These are phyloP conservation scores for Oophaga sylvatica DNA, from an alignment of 2,797 vertebrate genomes.

Conservation along the genomic window DNA sequence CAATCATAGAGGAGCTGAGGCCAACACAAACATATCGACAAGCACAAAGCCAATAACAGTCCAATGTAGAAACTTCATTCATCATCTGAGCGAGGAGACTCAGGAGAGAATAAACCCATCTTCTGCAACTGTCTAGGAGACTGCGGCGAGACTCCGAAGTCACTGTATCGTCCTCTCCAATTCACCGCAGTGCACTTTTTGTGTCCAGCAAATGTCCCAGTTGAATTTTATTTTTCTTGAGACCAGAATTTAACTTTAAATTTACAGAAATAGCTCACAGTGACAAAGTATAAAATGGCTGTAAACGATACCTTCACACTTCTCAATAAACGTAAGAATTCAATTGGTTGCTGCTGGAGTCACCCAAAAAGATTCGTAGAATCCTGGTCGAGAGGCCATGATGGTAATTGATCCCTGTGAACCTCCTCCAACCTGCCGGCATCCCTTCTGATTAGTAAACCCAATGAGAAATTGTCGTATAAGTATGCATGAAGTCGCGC, in stretches of 20 bases:
- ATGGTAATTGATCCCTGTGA: no score
- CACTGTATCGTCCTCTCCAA: not conserved
- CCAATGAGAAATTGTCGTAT: no score
- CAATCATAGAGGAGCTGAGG: conserved; percentile 80
- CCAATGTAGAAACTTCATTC: conserved; percentile 75
- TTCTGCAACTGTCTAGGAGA: conserved; percentile 7
- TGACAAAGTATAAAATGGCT: not conserved
- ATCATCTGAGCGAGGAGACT: conserved; percentile 72
- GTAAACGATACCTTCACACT: not conserved
- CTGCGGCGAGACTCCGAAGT: conserved; percentile 3
- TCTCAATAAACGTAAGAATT: not conserved
- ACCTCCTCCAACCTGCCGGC: no score
- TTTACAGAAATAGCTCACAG: not conserved
- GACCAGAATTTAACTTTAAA: not conserved
- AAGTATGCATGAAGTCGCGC: no score
- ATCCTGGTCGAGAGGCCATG: no score
- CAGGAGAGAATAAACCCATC: conserved; percentile 2
- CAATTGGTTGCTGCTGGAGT: no score
- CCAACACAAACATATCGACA: conserved; percentile 86
- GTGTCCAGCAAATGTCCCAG: not conserved
- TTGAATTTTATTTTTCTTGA: not conserved
- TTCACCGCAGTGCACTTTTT: not conserved
- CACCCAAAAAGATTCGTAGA: no score
- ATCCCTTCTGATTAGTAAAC: no score
- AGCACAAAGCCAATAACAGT: conserved; percentile 82